These are phyloP conservation scores for Vidua macroura DNA, from an alignment of 2,113 vertebrate species.

Conservation along the genomic window DNA sequence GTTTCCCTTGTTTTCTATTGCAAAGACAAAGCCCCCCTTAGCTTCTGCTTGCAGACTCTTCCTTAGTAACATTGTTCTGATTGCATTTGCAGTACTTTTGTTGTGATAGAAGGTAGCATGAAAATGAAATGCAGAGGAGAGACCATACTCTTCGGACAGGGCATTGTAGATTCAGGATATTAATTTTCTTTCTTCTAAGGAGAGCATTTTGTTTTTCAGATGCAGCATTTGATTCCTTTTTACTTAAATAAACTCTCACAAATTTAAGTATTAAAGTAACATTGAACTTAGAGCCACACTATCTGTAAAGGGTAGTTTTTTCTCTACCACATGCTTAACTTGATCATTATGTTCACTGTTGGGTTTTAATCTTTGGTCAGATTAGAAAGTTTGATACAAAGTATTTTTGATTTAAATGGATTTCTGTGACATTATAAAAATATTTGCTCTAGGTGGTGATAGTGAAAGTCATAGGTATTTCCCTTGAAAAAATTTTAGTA, in stretches of 20 bases:
- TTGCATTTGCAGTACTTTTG: not conserved
- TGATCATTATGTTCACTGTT: slow-evolving; percentile 51
- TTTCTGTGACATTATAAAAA: slow-evolving; percentile 44
- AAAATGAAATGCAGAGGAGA: not conserved
- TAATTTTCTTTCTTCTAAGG: not conserved
- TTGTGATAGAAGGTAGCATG: not conserved
- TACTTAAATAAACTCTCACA: not conserved
- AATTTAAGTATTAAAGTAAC: not conserved
- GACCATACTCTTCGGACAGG: not conserved
- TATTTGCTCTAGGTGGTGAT: slow-evolving; percentile 49
- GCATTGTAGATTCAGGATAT: not conserved
- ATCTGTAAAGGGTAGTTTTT: not conserved
- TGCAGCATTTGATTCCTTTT: not conserved
- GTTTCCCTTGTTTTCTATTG: not conserved
- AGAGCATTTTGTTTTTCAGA: not conserved
- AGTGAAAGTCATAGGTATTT: slow-evolving; percentile 57
- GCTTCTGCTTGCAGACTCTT: not conserved
- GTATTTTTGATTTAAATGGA: slow-evolving; percentile 53
- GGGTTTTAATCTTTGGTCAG: slow-evolving; percentile 30
- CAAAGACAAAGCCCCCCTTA: not conserved
- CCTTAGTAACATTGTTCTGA: not conserved
- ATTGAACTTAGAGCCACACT: not conserved
- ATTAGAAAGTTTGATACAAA: slow-evolving; percentile 51
- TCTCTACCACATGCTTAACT: not conserved
- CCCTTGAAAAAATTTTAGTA: slow-evolving; percentile 57